Percentiles rank a stretch among this genome's conserved stretches.
Evolutionary conservation across 2,113 vertebrate genomes (phyloP).

Genomic region (Corythoichthys haematopterus): DNA sequence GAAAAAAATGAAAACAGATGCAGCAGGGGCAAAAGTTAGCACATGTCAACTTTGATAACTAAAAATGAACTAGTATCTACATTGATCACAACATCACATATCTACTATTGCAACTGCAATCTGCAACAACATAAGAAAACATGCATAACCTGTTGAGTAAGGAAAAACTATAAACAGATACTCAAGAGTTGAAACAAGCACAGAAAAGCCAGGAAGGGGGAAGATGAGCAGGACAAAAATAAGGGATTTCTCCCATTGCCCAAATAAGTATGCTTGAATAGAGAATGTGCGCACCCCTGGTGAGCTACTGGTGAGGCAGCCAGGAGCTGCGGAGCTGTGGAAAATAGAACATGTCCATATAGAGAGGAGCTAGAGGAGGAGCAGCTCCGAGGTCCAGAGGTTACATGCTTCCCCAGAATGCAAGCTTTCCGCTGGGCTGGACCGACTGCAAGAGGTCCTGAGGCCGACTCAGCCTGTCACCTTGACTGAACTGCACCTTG

Average conservation of each 20-base stretch:
- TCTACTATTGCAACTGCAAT: neutral
- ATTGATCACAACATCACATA: neutral
- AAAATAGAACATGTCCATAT: constrained; percentile 74
- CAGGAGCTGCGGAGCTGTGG: constrained; percentile 40
- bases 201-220: constrained; percentile 5
- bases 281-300: constrained; percentile 46
- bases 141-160: constrained; percentile 6
- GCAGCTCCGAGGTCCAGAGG: constrained; percentile 48
- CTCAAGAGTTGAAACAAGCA: constrained; percentile 12
- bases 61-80: neutral
- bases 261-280: constrained; percentile 70
- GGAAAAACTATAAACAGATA: constrained; percentile 20
- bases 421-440: constrained; percentile 42
- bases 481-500: neutral
- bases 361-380: constrained; percentile 43
- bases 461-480: constrained; percentile 18
- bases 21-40: too few relatives aligned
- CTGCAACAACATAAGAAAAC: neutral
- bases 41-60: neutral
- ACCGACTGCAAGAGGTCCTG: constrained; percentile 31
- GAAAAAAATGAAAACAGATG: too few relatives aligned
- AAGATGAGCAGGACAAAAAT: constrained; percentile 29
- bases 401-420: constrained; percentile 64
- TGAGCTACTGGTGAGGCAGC: constrained; percentile 53
- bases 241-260: constrained; percentile 58